Evolutionary conservation across 2,888 invertebrate genomes (phyloP).

Genomic region (Amiota communis): DNA sequence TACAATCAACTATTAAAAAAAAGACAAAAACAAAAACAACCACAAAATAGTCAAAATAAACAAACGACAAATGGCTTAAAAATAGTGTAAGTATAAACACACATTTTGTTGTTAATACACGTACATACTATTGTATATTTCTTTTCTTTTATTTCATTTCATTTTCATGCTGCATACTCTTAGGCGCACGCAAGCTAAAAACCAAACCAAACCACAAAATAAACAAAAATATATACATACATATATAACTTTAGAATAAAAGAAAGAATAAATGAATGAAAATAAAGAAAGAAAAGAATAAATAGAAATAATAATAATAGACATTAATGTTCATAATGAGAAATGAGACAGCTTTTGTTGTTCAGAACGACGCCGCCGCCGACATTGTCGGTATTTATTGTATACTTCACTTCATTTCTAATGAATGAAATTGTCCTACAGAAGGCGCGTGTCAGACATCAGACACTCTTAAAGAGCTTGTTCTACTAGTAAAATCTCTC

Average conservation of each 20-base stretch:
- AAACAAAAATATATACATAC: constrained; percentile 33
- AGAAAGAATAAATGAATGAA: constrained; percentile 56
- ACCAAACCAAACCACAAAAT: constrained; percentile 34
- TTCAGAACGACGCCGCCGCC: too few species aligned
- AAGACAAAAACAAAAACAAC: background rate
- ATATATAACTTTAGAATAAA: constrained; percentile 43
- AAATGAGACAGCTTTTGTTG: constrained; percentile 22
- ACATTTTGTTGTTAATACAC: background rate
- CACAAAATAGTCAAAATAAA: background rate
- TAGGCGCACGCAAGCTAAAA: constrained; percentile 55
- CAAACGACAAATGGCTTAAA: constrained; percentile 29
- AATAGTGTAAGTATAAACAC: constrained; percentile 18
- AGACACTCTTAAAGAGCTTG: background rate
- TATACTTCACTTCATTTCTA: too few species aligned
- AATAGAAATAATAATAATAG: constrained; percentile 34
- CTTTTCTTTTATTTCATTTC: constrained; percentile 27
- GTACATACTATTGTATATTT: background rate
- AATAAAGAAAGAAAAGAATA: constrained; percentile 16
- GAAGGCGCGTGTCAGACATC: constrained; percentile 1
- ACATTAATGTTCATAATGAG: constrained; percentile 61
- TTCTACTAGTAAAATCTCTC: background rate
- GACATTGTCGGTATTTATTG: too few species aligned
- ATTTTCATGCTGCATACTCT: constrained; percentile 52
- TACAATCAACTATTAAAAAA: background rate
- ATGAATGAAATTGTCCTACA: too few species aligned